Conservation (phyloP, 2,797 vertebrate species). For the Euthynnus affinis region DNA sequence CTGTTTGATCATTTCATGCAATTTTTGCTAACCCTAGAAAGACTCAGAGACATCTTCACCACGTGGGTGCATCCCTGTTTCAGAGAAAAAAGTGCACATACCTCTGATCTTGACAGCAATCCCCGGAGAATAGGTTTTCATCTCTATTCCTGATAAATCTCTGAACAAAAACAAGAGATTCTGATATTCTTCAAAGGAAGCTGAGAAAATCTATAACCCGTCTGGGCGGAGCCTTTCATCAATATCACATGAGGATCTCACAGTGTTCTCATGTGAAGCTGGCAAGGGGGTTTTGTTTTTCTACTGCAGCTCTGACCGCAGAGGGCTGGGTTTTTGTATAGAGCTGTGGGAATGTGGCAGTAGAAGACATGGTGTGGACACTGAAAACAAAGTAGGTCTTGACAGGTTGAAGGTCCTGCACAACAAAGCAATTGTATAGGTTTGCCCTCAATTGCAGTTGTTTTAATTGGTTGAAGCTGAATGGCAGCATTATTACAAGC, state of each 20-base stretch:
- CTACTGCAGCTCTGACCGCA: slow-evolving; percentile 46
- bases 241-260: slow-evolving; percentile 80
- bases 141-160: slow-evolving; percentile 79
- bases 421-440: slow-evolving; percentile 47
- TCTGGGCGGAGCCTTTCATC: slow-evolving; percentile 82
- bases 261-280: slow-evolving; percentile 69
- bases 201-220: slow-evolving; percentile 79
- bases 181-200: slow-evolving; percentile 81
- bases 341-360: slow-evolving; percentile 59
- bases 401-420: slow-evolving; percentile 58
- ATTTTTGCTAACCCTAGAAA: slow-evolving; percentile 54
- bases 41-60: slow-evolving; percentile 59
- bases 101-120: slow-evolving; percentile 77
- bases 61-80: slow-evolving; percentile 55
- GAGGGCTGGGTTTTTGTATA: slow-evolving; percentile 42
- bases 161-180: slow-evolving; percentile 78
- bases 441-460: slow-evolving; percentile 35
- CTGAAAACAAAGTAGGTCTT: slow-evolving; percentile 67
- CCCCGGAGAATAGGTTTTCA: slow-evolving; percentile 75
- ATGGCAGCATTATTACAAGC: not conserved
- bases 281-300: slow-evolving; percentile 62
- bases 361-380: slow-evolving; percentile 54
- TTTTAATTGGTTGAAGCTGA: slow-evolving; percentile 49
- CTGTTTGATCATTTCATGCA: slow-evolving; percentile 70
- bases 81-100: slow-evolving; percentile 58